Evolutionary conservation across 2,113 vertebrate genomes (phyloP).

Genomic region (Glaucidium brasilianum): DNA sequence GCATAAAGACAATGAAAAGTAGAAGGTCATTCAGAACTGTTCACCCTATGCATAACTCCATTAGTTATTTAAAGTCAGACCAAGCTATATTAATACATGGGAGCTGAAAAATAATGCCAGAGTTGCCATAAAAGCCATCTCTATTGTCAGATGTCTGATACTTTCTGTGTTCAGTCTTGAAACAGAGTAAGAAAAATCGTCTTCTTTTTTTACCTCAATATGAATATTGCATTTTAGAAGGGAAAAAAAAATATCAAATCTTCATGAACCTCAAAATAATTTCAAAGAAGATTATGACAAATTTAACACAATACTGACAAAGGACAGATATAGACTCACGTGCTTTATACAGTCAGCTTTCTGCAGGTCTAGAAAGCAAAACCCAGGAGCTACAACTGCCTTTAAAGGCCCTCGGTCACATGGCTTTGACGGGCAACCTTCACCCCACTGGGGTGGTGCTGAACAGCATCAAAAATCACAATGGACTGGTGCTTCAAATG

Average conservation of each 20-base stretch:
- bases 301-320: not conserved
- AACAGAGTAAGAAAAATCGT: not conserved
- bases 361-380: not conserved
- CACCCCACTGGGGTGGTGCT: not conserved
- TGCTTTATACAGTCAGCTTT: not conserved
- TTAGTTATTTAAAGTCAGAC: not conserved
- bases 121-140: not conserved
- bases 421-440: not conserved
- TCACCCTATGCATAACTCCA: not conserved
- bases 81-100: not conserved
- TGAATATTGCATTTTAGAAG: not conserved
- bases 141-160: not conserved
- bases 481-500: not conserved
- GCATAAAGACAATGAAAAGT: not conserved
- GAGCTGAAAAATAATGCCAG: not conserved
- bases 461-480: not conserved
- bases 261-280: not conserved
- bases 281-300: not conserved
- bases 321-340: not conserved
- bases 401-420: not conserved
- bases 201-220: not conserved
- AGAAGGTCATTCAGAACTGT: not conserved
- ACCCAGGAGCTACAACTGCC: not conserved
- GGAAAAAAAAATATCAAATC: not conserved
- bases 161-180: not conserved